These are phyloP conservation scores for Tetragonula clypearis DNA, from an alignment of 1,140 invertebrate genomes.

Conservation along the genomic window DNA sequence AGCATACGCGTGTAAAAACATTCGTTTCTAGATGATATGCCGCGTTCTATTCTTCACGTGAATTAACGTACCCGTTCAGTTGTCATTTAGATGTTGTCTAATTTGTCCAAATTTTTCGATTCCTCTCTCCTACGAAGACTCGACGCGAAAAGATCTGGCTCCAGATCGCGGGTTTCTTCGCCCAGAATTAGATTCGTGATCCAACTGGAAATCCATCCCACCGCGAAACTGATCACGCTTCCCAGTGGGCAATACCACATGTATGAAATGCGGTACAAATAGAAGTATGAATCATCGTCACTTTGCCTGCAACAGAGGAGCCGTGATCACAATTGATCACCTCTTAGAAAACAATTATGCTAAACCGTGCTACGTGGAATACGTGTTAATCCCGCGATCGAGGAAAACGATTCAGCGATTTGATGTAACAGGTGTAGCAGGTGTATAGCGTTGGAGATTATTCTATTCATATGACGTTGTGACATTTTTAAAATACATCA, in stretches of 20 bases:
- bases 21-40: background rate
- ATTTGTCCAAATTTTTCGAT: background rate
- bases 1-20: background rate
- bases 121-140: constrained; percentile 1
- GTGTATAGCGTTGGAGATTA: background rate
- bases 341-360: background rate
- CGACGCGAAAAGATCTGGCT: constrained; percentile 85
- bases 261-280: constrained; percentile 85
- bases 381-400: background rate
- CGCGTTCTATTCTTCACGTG: background rate
- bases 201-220: constrained; percentile 85
- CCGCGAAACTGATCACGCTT: constrained; percentile 84
- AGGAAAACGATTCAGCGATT: background rate
- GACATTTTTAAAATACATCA: background rate
- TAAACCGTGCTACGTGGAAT: background rate
- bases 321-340: background rate
- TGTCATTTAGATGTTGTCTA: background rate
- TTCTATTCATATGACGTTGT: background rate
- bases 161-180: constrained; percentile 67
- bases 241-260: constrained; percentile 88
- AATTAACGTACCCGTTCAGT: background rate
- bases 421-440: background rate
- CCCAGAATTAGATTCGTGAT: constrained; percentile 71
- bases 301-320: constrained; percentile 33
- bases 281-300: constrained; percentile 65